Percentiles rank a stretch among this genome's conserved stretches.
Conservation (phyloP, 2,888 invertebrate species). For the Tetrapedia diversipes region DNA sequence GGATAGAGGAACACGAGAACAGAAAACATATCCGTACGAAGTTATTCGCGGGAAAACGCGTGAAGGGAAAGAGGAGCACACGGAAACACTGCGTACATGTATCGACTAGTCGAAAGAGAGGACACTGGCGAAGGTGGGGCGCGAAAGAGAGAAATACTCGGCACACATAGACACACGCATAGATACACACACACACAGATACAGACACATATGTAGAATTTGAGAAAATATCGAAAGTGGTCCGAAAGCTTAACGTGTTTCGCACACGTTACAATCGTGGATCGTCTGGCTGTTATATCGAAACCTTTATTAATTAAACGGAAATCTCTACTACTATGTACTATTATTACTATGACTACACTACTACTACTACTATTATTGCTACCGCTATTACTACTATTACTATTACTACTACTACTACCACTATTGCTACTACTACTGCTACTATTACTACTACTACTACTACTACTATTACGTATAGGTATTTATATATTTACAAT, state of each 20-base stretch:
- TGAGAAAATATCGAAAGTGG: conserved; percentile 68
- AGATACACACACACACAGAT: too few species aligned
- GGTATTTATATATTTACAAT: conserved; percentile 83
- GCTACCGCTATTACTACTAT: conserved; percentile 65
- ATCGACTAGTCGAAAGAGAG: conserved; percentile 49
- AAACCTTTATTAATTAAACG: conserved; percentile 75
- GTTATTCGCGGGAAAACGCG: conserved; percentile 6
- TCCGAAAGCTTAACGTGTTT: conserved; percentile 48
- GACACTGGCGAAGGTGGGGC: conserved; percentile 14
- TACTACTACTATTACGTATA: conserved; percentile 76
- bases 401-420: conserved; percentile 66
- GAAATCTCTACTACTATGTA: conserved; percentile 66
- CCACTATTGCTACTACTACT: conserved; percentile 68
- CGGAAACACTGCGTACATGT: conserved; percentile 25
- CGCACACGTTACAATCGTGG: conserved; percentile 52
- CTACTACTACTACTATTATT: conserved; percentile 67
- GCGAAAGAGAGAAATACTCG: conserved; percentile 72
- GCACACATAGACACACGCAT: conserved; percentile 70
- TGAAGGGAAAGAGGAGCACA: conserved; percentile 24
- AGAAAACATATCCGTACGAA: conserved; percentile 26
- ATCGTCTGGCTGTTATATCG: conserved; percentile 79
- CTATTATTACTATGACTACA: conserved; percentile 72
- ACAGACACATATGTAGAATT: too few species aligned
- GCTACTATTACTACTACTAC: conserved; percentile 69
- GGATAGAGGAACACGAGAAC: neutral